Base-by-base conservation (phyloP, 2,888 invertebrate species). In the Coronaproctus castanopsis region DNA sequence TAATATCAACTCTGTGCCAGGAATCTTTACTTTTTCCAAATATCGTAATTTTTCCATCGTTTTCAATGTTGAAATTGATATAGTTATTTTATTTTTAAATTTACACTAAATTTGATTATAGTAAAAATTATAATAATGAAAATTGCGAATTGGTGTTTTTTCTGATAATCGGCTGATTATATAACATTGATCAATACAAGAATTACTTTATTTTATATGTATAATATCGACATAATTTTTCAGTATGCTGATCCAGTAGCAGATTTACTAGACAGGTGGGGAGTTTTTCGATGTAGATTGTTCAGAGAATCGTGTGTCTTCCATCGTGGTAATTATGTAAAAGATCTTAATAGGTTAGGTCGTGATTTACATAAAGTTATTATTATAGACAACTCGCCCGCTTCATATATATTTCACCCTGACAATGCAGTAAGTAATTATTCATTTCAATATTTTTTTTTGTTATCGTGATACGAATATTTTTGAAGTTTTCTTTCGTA, bases 231-330 rank as follows among this genome's bases (percentile, higher is more conserved):
- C n/a, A n/a, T n/a, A n/a, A n/a, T n/a, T n/a, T n/a, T n/a, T n/a
- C n/a, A 85, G 83, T 99, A 99, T 77, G 98, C 98, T 65, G 98
- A 99, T 77, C 98, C 98, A 49, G 98, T 99, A 66, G 96, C 97
- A 61, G 96, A 99, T 78, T 79, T 98, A 69, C 77, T 99, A 67
- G 97, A 98, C 77, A 86, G 87, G 76, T 93, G 95, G 91, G 90
- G 89, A 70, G 95, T 96, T 67, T 92, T 93, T 77, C 82, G 91
- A 70, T 85, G 90, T 68, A 83, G 98, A 70, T 78, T 99, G 70
- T 99, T 99, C 80, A 83, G 98, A 74, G 98, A 99, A 80, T 95
- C 97, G 68, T 99, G 98, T 78, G 97, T 97, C 74, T 98, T 95
- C 80, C 93, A 98, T 78, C 82, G 93, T 75, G 98, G 98, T 68